phyloP scores from a whole-genome alignment of 2,888 invertebrate genomes.

The Lithodes maja region DNA sequence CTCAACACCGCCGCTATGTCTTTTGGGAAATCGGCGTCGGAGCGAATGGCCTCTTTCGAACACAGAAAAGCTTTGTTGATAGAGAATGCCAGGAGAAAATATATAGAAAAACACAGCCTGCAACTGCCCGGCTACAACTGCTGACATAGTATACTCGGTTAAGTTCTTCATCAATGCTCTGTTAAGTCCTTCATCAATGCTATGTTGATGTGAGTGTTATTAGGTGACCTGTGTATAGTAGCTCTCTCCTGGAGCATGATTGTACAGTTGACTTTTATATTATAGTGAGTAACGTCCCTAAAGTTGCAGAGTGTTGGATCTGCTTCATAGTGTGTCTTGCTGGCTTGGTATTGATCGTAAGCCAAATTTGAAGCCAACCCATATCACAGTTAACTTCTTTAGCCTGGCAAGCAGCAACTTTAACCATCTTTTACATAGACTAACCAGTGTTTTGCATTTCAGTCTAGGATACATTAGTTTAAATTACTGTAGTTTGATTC shows the following conservation, averaged over 20 bases:
- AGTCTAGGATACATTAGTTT: too few relatives aligned
- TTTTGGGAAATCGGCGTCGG: slow-evolving; percentile 77
- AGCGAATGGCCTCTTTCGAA: slow-evolving; percentile 84
- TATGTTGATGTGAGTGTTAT: slow-evolving; percentile 40
- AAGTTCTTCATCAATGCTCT: neutral
- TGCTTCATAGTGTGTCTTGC: too few relatives aligned
- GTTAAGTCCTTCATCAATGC: neutral
- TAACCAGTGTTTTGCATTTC: too few relatives aligned
- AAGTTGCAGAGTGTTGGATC: too few relatives aligned
- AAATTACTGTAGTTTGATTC: too few relatives aligned
- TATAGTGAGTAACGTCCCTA: too few relatives aligned
- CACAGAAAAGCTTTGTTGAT: slow-evolving; percentile 87
- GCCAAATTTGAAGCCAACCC: too few relatives aligned
- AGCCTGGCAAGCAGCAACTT: too few relatives aligned
- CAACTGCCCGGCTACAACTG: slow-evolving; percentile 52
- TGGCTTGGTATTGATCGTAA: too few relatives aligned
- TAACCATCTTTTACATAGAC: too few relatives aligned
- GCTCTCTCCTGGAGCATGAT: slow-evolving; percentile 31
- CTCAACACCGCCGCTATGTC: slow-evolving; percentile 73
- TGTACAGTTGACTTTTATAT: slow-evolving; percentile 23
- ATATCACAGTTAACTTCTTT: too few relatives aligned
- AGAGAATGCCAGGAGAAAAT: slow-evolving; percentile 82
- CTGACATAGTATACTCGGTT: slow-evolving; percentile 42
- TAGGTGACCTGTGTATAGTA: slow-evolving; percentile 36
- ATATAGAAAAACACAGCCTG: slow-evolving; percentile 70